Evolutionary conservation across 2,797 vertebrate species (phyloP), one percentile per base, ranked within the genome.

Genomic region (Lepus townsendii): DNA sequence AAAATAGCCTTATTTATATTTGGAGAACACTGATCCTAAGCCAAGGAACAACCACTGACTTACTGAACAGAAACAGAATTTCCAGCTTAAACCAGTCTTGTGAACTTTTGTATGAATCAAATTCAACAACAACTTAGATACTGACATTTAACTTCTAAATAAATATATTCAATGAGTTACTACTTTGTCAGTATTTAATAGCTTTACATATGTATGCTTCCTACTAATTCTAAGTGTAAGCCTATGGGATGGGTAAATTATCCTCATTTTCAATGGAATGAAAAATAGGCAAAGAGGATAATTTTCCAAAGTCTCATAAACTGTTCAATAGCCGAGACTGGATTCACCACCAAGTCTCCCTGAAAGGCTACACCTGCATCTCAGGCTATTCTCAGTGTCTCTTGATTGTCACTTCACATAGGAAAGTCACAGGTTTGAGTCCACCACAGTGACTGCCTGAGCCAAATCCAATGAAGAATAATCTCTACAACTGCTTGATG

Each of bases 1-100:
- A 92, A 92, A 96, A 91, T 47, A 80, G 68, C 42, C 38, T 89
- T 71, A 68, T 78, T 90, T 90, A 50, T 85, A 83, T 83, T 87
- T 91, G 65, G 68, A 63, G 83, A 96, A 94, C 24, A 82, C 76
- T 65, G 16, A 85, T 60, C 75, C 50, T 75, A 85, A 88, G 75
- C 42, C 72, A 95, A 94, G 60, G 89, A 80, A 66, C 84, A 72
- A 94, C 75, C 69, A 85, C n/a, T 60, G 79, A 91, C 17, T 75
- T 22, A 90, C 72, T 88, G 60, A 92, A 71, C 0, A 91, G 76
- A 93, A 94, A 72, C 54, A 78, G 47, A 93, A 47, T 71, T 0
- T 11, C 8, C 30, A 83, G 30, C 69, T 77, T 83, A 92, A 90
- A 47, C 12, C 35, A 83, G 42, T 76, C 78, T 79, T 35, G 7